Evolutionary conservation across 2,113 vertebrate species (phyloP).

Genomic region (Strigops habroptila): DNA sequence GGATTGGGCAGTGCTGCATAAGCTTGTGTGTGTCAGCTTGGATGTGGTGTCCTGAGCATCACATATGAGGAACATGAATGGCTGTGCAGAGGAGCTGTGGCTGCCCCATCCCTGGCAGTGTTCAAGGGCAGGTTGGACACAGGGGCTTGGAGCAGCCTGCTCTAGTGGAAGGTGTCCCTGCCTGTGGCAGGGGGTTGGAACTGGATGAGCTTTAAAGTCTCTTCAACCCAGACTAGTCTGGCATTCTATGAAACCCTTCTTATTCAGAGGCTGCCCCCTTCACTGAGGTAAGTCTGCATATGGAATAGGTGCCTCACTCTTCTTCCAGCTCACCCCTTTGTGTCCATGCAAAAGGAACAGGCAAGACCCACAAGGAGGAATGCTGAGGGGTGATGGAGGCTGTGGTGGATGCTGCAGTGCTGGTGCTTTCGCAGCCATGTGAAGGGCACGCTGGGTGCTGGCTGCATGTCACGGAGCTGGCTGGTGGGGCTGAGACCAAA

Average conservation of each 20-base stretch:
- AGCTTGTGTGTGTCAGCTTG: too few relatives aligned
- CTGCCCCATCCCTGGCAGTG: background rate
- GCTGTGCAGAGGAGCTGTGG: background rate
- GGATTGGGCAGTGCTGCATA: background rate
- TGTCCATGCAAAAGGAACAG: too few relatives aligned
- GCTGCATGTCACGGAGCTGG: rapidly evolving
- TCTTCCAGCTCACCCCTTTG: background rate
- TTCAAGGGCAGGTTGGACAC: background rate
- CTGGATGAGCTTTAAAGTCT: too few relatives aligned
- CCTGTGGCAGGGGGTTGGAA: background rate
- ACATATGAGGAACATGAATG: background rate
- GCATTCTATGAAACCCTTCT: background rate
- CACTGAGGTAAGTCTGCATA: background rate
- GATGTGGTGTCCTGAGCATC: background rate
- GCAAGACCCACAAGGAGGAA: background rate
- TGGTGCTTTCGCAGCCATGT: background rate
- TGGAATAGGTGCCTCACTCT: background rate
- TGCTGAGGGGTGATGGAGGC: background rate
- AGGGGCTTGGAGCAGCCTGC: background rate
- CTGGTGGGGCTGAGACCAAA: background rate
- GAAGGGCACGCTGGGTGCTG: rapidly evolving
- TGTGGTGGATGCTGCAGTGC: background rate
- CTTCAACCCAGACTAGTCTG: too few relatives aligned
- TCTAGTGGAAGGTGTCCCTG: background rate
- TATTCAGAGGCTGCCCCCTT: background rate